Percentiles rank a stretch among this genome's conserved stretches.
Conservation (phyloP, 2,797 vertebrate genomes). For the Anolis apletophallus region DNA sequence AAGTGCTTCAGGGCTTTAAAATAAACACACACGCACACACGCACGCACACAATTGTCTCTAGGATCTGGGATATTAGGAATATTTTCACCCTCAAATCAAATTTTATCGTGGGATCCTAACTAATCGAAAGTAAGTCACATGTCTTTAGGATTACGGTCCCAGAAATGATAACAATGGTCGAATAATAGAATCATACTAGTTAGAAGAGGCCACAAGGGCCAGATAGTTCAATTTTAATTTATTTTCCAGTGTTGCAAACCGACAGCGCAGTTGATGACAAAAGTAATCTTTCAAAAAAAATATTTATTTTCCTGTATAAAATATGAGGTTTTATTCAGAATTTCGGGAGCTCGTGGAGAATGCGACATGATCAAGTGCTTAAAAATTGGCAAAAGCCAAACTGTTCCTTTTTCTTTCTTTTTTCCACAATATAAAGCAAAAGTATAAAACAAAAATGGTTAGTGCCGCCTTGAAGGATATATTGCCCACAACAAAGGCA, state of each 20-base stretch:
- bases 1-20: too few species aligned
- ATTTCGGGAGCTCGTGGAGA: background rate
- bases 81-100: background rate
- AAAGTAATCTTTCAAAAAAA: background rate
- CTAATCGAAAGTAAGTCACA: background rate
- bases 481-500: background rate
- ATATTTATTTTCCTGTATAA: background rate
- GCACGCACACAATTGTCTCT: too few species aligned
- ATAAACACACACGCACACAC: too few species aligned
- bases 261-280: background rate
- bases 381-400: background rate
- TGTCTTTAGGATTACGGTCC: background rate
- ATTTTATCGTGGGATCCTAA: background rate
- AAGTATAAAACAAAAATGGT: background rate
- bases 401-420: background rate
- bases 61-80: background rate
- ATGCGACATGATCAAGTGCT: constrained; percentile 31
- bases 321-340: background rate
- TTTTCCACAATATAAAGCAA: background rate
- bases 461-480: background rate
- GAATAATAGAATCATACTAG: too few species aligned
- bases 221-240: background rate
- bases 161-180: background rate
- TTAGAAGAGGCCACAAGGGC: too few species aligned
- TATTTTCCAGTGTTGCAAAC: background rate